Base-by-base conservation (phyloP, 2,888 invertebrate species). In the Chrysolina americana region DNA sequence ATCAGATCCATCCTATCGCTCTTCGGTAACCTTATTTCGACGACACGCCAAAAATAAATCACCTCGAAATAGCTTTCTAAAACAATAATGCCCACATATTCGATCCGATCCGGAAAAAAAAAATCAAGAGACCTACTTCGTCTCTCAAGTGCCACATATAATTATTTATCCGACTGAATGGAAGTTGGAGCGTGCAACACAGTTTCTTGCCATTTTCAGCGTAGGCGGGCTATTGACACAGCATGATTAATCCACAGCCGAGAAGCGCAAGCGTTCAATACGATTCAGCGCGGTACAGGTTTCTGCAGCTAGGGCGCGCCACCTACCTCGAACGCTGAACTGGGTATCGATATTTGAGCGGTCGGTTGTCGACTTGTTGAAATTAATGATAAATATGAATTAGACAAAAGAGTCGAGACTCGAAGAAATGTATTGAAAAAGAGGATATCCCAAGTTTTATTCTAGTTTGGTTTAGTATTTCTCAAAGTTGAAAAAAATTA, bases 251-350 rank as follows among this genome's bases (percentile, higher is more conserved):
- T 44, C 23, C 64, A 17, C 48, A 28, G n/a, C 6, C 5, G 10
- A 28, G 28, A 8, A 28, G 59, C 59, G 59, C 59, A 71, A 65
- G 78, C 76, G 74, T 74, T 70, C 71, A 65, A 68, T 62, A 70
- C 63, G 68, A 66, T 75, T 70, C 71, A 76, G 70, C 8, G 59
- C n/a, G 59, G n/a, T 79, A 75, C 75, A 78, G 79, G 84, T 83
- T 79, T 76, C 77, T 76, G 80, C 59, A 84, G 83, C 80, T 73
- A 83, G 85, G 81, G 77, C 84, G 75, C 86, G 79, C 81, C 83
- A 85, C 82, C 74, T 80, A 66, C 53, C 71, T 48, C 28, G 63
- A 48, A 69, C 28, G 59, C 15, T 36, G 59, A 59, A 59, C 59
- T 23, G 59, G 59, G 15, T 36, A 15, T 59, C 28, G 36, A 59